These are phyloP conservation scores for Leptinotarsa tumamoca DNA, from an alignment of 2,888 invertebrate genomes.

Conservation along the genomic window DNA sequence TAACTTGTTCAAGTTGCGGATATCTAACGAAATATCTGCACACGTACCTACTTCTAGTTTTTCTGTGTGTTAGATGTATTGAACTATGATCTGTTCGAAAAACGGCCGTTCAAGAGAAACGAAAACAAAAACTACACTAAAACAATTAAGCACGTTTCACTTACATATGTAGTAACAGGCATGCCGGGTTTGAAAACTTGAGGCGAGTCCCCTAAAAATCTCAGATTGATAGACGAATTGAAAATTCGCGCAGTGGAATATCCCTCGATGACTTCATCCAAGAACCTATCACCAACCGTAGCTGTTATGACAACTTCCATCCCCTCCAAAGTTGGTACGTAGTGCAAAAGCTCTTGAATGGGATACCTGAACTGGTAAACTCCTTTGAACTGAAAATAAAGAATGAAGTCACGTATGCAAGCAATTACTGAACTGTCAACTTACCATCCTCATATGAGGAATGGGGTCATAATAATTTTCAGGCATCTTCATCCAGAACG, in stretches of 20 bases:
- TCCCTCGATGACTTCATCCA: slow-evolving; percentile 87
- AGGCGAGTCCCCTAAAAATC: slow-evolving; percentile 89
- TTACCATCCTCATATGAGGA: slow-evolving; percentile 80
- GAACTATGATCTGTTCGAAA: too few relatives aligned
- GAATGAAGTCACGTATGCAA: too few relatives aligned
- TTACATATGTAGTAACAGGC: slow-evolving; percentile 88
- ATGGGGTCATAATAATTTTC: slow-evolving; percentile 72
- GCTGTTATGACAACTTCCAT: slow-evolving; percentile 88
- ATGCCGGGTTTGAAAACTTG: slow-evolving; percentile 96
- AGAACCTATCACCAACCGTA: slow-evolving; percentile 87
- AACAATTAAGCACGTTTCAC: slow-evolving; percentile 55
- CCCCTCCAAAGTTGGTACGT: slow-evolving; percentile 77
- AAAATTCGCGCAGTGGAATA: slow-evolving; percentile 89
- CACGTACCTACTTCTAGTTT: too few relatives aligned
- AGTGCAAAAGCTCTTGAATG: slow-evolving; percentile 79
- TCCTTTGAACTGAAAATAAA: slow-evolving; percentile 80
- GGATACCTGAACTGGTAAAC: slow-evolving; percentile 89
- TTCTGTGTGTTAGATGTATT: too few relatives aligned
- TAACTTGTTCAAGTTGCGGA: too few relatives aligned
- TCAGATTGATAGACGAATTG: slow-evolving; percentile 85
- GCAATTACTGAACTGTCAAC: slow-evolving; percentile 55
- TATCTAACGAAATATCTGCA: too few relatives aligned
- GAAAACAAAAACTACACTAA: background rate
- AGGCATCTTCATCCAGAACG: slow-evolving; percentile 82
- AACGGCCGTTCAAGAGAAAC: too few relatives aligned